Evolutionary conservation across 2,113 vertebrate genomes (phyloP).

Genomic region (Eleginops maclovinus): DNA sequence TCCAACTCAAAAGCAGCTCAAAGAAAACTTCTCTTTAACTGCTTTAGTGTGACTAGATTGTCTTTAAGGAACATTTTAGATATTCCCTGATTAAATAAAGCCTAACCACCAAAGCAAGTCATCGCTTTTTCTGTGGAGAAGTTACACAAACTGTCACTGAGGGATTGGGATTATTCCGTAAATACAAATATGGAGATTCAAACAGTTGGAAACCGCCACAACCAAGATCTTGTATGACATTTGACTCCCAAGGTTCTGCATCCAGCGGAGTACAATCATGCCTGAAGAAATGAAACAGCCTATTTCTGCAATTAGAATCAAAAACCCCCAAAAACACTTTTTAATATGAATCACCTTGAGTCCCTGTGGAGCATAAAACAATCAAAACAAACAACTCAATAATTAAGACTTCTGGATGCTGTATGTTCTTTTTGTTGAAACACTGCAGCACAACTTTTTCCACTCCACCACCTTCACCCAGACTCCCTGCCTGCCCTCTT

Average conservation of each 20-base stretch:
- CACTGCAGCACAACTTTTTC: neutral
- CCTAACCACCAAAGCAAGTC: neutral
- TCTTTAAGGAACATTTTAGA: neutral
- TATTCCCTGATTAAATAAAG: neutral
- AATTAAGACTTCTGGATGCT: neutral
- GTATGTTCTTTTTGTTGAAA: constrained; percentile 5
- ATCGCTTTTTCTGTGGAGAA: neutral
- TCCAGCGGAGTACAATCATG: neutral
- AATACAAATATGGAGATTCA: neutral
- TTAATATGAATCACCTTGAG: constrained; percentile 33
- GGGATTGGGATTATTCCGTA: neutral
- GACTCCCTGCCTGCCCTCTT: neutral
- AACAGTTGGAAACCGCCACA: neutral
- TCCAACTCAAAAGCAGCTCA: too few species aligned
- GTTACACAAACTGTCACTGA: neutral
- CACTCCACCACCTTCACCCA: constrained; percentile 3
- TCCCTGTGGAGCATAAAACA: constrained; percentile 5
- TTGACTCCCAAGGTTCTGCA: neutral
- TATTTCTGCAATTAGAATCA: constrained; percentile 13
- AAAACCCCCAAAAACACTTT: neutral
- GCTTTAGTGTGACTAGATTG: too few species aligned
- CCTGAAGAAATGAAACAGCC: constrained; percentile 16
- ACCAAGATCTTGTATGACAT: neutral
- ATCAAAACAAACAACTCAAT: neutral
- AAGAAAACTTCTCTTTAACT: too few species aligned